Evolutionary conservation across 1,140 invertebrate genomes (phyloP).

Genomic region (Stegodyphus mimosarum): DNA sequence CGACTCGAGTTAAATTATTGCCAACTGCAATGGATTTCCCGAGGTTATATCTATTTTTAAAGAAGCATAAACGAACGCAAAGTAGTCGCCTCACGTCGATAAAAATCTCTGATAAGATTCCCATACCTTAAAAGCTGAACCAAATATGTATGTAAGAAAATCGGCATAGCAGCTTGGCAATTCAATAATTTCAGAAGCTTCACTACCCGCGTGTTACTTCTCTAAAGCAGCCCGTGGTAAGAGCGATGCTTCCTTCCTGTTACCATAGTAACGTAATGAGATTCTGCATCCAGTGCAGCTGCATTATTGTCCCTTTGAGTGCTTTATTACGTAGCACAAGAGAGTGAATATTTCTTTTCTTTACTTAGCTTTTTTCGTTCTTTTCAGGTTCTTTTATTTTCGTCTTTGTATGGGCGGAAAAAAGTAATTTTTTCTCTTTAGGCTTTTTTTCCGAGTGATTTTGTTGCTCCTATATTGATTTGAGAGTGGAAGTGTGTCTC

Average conservation of each 20-base stretch:
- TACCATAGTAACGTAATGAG: conserved; percentile 48
- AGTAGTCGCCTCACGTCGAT: conserved; percentile 9
- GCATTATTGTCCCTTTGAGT: conserved; percentile 54
- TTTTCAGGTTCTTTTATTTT: conserved; percentile 14
- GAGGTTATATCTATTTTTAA: neutral
- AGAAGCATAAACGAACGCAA: conserved; percentile 7
- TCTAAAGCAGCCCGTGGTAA: neutral
- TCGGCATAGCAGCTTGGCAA: conserved; percentile 5
- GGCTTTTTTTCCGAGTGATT: conserved; percentile 4
- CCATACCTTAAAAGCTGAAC: conserved; percentile 20
- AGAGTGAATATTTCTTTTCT: conserved; percentile 20
- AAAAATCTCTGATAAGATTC: conserved; percentile 40
- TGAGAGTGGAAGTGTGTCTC: neutral
- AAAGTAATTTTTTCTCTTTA: neutral
- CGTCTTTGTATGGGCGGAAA: neutral
- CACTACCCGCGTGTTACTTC: conserved; percentile 10
- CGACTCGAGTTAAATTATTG: neutral
- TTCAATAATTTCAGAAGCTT: conserved; percentile 47
- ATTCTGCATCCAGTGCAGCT: conserved; percentile 35
- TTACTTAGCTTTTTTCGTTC: neutral
- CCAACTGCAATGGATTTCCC: conserved; percentile 11
- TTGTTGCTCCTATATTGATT: neutral
- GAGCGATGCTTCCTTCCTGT: conserved; percentile 26
- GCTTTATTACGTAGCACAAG: conserved; percentile 52
- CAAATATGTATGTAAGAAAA: conserved; percentile 29